Percentiles rank a stretch among this genome's conserved stretches.
Conservation (phyloP, 1,140 invertebrate species). For the Charaxes varanes region DNA sequence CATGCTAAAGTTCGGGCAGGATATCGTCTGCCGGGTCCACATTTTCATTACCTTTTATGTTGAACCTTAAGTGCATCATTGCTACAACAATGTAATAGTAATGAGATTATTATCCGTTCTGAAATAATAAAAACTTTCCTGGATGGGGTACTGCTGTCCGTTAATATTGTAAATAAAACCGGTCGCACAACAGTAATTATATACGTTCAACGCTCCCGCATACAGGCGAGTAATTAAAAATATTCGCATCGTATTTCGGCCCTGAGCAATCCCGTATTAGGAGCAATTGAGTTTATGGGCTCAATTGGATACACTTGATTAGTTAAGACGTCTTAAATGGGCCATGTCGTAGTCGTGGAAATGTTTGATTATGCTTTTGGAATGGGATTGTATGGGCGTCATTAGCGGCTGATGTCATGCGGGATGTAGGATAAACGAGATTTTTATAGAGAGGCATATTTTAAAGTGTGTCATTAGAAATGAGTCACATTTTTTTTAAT, state of each 20-base stretch:
- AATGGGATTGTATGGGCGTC: conserved; percentile 5
- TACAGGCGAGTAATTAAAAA: conserved; percentile 49
- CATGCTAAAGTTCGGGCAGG: no score
- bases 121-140: no score
- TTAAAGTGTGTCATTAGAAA: neutral
- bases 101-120: no score
- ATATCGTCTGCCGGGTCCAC: no score
- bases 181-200: conserved; percentile 26
- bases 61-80: no score
- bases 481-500: neutral
- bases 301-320: conserved; percentile 65
- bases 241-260: conserved; percentile 52
- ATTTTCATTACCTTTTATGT: no score
- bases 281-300: conserved; percentile 62
- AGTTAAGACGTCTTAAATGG: conserved; percentile 59
- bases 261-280: conserved; percentile 59
- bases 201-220: conserved; percentile 25
- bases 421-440: no score
- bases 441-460: no score
- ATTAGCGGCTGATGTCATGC: conserved; percentile 2
- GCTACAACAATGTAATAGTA: no score
- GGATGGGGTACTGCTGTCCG: no score
- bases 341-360: conserved; percentile 32
- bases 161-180: conserved; percentile 11
- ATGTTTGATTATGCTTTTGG: conserved; percentile 9